Base-by-base conservation (phyloP, 2,113 vertebrate species). In the Corvus cornix region DNA sequence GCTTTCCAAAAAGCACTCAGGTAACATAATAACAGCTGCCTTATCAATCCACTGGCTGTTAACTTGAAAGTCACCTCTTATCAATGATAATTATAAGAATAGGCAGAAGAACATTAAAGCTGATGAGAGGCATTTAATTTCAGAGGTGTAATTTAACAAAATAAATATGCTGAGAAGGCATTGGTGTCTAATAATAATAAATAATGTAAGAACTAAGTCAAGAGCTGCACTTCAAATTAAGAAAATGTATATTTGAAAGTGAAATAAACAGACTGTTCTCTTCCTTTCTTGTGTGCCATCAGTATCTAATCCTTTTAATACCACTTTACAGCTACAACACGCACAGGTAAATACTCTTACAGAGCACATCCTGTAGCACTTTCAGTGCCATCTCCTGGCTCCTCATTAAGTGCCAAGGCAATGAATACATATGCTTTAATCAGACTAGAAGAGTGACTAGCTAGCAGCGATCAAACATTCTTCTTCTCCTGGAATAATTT, bases 31-130 rank as follows among this genome's bases (percentile, higher is more conserved):
- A 80, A 92, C 20, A 16, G 60, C 72, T 86, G 70, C 56, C 67
- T 59, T 95, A 74, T 70, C 78, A 83, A 84, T 56, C 41, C 79
- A 49, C 20, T 18, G 30, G 64, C 53, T 94, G 68, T 81, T 94
- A 78, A 86, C 85, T 90, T 89, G 88, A 92, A 96, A 95, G 87
- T 87, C 85, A 86, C 76, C 83, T 90, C 85, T 85, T 95, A 85
- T 63, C 84, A 80, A 74, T 89, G 89, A 74, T 77, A 80, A 86
- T 91, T 93, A 51, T 33, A 84, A 69, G 82, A 85, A 86, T 37
- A 80, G 39, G 52, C 37, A 89, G 79, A 94, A 90, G 83, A 95
- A 86, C 33, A 84, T 94, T 89, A 96, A 89, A 18, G 6, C 22
- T 90, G 83, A 78, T 72, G 89, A 58, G 79, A 74, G 85, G 63